Base-by-base conservation (phyloP, 2,113 vertebrate species). In the Glareola pratincola region DNA sequence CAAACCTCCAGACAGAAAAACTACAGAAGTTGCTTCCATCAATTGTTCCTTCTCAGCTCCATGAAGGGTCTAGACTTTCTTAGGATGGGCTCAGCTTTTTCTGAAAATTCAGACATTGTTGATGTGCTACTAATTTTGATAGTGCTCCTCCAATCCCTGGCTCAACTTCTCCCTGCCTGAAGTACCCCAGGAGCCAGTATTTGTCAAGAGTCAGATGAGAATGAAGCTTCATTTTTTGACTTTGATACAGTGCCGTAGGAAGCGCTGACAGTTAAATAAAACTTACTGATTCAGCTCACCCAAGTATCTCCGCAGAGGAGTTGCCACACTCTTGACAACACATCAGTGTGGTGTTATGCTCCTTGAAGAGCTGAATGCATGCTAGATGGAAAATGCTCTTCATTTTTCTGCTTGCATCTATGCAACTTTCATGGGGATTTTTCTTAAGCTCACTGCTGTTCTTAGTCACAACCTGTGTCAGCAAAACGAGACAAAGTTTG, bases 211-310 rank as follows among this genome's bases (percentile, higher is more conserved):
- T 91, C 73, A 91, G 53, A 81, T 45, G 39, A 92, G 80, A 51
- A 45, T 78, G 88, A 96, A 87, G 56, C 39, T 16, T 92, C 4
- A 0, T 85, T 92, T 68, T 66, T 87, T 72, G 60, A 56, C 48
- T 96, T 87, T 60, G 56, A 78, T 60, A 30, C 16, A 73, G 62
- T 34, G 53, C 39, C 5, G 14, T 68, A 60, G 88, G 78, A 89
- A 94, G 51, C 36, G 43, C 62, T 96, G 90, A 92, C 85, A 90
- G 66, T 88, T 75, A 73, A 94, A 92, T 48, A 85, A 95, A 94
- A 94, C 80, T 75, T 89, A 94, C 68, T 88, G 90, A 94, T 87
- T 97, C 94, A 91, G 89, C 84, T 96, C 57, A 88, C 51, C 63
- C 56, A 75, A 93, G 81, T 68, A 48, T 72, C 81, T 95, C 34